Base-by-base conservation (phyloP, 2,888 invertebrate genomes). In the Epiblema foenella region DNA sequence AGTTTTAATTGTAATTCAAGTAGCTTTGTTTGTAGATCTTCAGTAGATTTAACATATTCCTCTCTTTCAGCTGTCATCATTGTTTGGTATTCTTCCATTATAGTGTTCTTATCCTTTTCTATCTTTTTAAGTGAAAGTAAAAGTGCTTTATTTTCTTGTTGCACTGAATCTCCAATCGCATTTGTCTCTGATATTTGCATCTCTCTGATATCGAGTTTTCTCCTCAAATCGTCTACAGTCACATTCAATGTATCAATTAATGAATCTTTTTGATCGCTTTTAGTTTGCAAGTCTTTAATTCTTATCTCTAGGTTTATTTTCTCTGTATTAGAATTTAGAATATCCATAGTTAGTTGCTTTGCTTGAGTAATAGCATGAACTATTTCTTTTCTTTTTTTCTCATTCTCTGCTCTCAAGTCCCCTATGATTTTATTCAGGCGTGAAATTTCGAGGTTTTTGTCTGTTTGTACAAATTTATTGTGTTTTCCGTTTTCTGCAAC, bases 61-160 rank as follows among this genome's bases (percentile, higher is more conserved):
- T 89, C 87, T 79, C 94, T 90, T 84, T 95, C 95, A 71, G 88
- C 93, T 33, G 83, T 85, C 56, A 94, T 77, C 46, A 94, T 77
- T 74, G 89, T 87, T 77, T 94, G 94, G 76, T 93, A 94, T 82
- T 95, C 93, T 64, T 86, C 84, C n/a, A 88, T 78, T 17, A 91
- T 80, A 15, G 76, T 75, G 70, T 86, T 85, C 79, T 93, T 93
- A 71, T 94, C 93, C 24, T 81, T 83, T 82, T 94, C 93, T 62
- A 93, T 78, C 72, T 90, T 86, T 73, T 89, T 87, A 1, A 90
- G 75, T 15, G 88, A 84, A 42, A 82, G 73, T 49, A 94, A 73
- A 69, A 94, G 85, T 29, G 85, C 82, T 73, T 93, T 91, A 42
- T 88, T 89, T 77, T 94, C 93, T 73, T 93, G 89, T 56, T 80